These are phyloP conservation scores for Perodicticus potto DNA, from an alignment of 2,797 vertebrate genomes.

Conservation along the genomic window DNA sequence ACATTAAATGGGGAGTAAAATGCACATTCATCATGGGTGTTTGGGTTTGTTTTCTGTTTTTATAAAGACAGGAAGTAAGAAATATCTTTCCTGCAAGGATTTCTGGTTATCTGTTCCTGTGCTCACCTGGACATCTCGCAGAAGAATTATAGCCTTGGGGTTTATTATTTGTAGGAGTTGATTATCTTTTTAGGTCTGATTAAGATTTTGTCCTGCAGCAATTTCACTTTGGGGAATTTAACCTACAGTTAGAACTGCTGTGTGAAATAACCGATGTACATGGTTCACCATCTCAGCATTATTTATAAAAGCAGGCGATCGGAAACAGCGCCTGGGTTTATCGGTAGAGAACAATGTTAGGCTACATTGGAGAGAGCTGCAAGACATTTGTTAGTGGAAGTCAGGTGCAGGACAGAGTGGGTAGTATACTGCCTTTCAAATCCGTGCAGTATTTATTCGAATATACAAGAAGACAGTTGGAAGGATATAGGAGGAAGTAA, in stretches of 20 bases:
- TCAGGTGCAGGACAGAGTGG: not conserved
- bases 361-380: not conserved
- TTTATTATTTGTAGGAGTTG: slow-evolving; percentile 16
- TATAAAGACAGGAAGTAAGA: slow-evolving; percentile 64
- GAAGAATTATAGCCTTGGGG: slow-evolving; percentile 36
- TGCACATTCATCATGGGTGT: slow-evolving; percentile 55
- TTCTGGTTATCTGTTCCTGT: slow-evolving; percentile 65
- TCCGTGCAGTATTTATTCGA: not conserved
- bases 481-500: not conserved
- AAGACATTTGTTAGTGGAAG: not conserved
- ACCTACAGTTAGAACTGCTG: slow-evolving; percentile 21
- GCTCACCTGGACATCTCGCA: slow-evolving; percentile 38
- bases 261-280: slow-evolving; percentile 17
- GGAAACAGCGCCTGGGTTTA: slow-evolving; percentile 58
- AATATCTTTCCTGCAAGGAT: slow-evolving; percentile 49
- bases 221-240: slow-evolving; percentile 59
- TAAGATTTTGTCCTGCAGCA: slow-evolving; percentile 36
- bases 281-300: not conserved
- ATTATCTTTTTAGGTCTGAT: slow-evolving; percentile 54
- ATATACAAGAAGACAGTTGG: not conserved
- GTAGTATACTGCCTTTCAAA: not conserved
- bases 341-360: not conserved
- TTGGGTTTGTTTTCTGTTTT: slow-evolving; percentile 73
- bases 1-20: slow-evolving; percentile 52
- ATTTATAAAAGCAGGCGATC: slow-evolving; percentile 32